These are phyloP conservation scores for honey bee (Apis mellifera) DNA, from an alignment of 1,140 invertebrate genomes.

Conservation along the genomic window Amel_HAv3.1 CM009940.2:8609501-8610000, in stretches of 20 bases:
- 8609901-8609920: constrained; percentile 91
- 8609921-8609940: constrained; percentile 88
- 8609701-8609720: constrained; percentile 73
- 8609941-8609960: background rate
- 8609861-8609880: constrained; percentile 91
- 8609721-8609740: constrained; percentile 39
- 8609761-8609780: constrained; percentile 71
- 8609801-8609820: constrained; percentile 78
- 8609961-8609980: too few relatives aligned
- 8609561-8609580: constrained; percentile 51
- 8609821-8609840: constrained; percentile 82
- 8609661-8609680: constrained; percentile 60
- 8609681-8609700: constrained; percentile 49
- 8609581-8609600: constrained; percentile 63
- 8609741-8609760: constrained; percentile 61
- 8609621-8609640: constrained; percentile 66
- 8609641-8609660: constrained; percentile 68
- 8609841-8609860: constrained; percentile 92
- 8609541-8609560: constrained; percentile 40
- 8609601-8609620: constrained; percentile 63
- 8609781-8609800: constrained; percentile 72
- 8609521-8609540: constrained; percentile 64
- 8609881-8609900: constrained; percentile 91
- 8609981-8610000: constrained; percentile 1
- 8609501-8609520: constrained; percentile 68